These are phyloP conservation scores for Drosophila heteroneura DNA, from an alignment of 2,888 invertebrate genomes.

Conservation along the genomic window DNA sequence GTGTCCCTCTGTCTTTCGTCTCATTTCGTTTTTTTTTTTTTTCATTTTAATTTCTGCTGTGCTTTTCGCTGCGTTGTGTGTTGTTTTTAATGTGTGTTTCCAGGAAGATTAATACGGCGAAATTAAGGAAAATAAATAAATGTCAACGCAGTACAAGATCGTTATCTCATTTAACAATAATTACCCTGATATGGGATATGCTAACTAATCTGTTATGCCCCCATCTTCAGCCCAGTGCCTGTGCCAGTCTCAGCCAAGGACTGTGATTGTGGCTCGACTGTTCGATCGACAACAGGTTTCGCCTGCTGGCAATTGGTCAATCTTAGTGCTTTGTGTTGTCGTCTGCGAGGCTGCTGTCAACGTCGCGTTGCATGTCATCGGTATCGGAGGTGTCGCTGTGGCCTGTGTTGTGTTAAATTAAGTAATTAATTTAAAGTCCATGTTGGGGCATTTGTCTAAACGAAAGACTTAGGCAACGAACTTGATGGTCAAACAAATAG, in stretches of 20 bases:
- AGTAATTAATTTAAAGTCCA: conserved; percentile 81
- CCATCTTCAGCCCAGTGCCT: conserved; percentile 43
- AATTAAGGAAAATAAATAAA: conserved; percentile 86
- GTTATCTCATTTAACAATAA: conserved; percentile 86
- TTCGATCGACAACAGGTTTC: conserved; percentile 66
- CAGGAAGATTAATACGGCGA: conserved; percentile 85
- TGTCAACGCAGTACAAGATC: conserved; percentile 86
- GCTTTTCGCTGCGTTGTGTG: conserved; percentile 36
- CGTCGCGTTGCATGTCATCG: conserved; percentile 56
- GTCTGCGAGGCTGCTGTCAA: conserved; percentile 42
- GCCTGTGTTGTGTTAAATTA: conserved; percentile 77
- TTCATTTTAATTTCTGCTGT: conserved; percentile 33
- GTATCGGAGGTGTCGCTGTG: conserved; percentile 70
- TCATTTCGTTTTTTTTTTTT: conserved; percentile 1
- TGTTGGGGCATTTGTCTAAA: conserved; percentile 71
- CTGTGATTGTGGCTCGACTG: conserved; percentile 11
- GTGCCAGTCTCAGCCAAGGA: conserved; percentile 4
- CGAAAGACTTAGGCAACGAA: conserved; percentile 74
- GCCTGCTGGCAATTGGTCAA: conserved; percentile 56
- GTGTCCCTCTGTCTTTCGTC: conserved; percentile 6
- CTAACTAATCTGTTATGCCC: conserved; percentile 84
- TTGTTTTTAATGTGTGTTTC: conserved; percentile 77
- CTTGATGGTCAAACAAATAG: conserved; percentile 25
- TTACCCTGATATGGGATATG: conserved; percentile 86
- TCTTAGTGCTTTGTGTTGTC: conserved; percentile 74